Evolutionary conservation across 2,888 invertebrate species (phyloP).

Genomic region (Gryllus longicercus): DNA sequence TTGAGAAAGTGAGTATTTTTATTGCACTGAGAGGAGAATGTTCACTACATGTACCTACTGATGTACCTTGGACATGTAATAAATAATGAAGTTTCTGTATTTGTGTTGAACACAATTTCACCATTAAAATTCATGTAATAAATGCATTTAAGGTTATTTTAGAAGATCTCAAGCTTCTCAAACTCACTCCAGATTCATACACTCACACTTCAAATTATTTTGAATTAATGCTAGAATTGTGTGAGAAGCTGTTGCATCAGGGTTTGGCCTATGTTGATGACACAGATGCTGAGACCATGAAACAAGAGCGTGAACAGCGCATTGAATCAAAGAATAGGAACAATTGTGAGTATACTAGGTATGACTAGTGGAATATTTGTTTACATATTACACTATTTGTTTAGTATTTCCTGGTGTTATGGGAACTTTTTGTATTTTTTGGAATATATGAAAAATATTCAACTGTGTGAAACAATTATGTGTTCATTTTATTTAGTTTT

Average conservation of each 20-base stretch:
- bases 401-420: too few relatives aligned
- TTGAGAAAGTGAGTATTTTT: constrained; percentile 74
- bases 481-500: too few relatives aligned
- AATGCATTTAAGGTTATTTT: constrained; percentile 62
- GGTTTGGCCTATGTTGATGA: constrained; percentile 96
- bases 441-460: too few relatives aligned
- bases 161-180: constrained; percentile 85
- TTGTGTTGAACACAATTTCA: too few relatives aligned
- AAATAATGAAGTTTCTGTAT: too few relatives aligned
- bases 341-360: constrained; percentile 62
- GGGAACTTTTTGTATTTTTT: too few relatives aligned
- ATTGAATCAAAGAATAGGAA: constrained; percentile 78
- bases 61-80: neutral
- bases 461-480: too few relatives aligned
- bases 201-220: constrained; percentile 97
- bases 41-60: neutral
- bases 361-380: neutral
- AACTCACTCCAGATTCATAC: constrained; percentile 88
- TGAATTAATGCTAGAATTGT: constrained; percentile 82
- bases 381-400: too few relatives aligned
- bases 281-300: constrained; percentile 93
- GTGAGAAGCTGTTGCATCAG: constrained; percentile 80
- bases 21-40: neutral
- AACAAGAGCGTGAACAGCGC: constrained; percentile 86
- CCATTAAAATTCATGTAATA: too few relatives aligned